A percentile compares a stretch with the other conserved stretches of the same genome.
These are phyloP conservation scores for Pelodytes ibericus DNA, from an alignment of 2,797 vertebrate species.

Conservation along the genomic window DNA sequence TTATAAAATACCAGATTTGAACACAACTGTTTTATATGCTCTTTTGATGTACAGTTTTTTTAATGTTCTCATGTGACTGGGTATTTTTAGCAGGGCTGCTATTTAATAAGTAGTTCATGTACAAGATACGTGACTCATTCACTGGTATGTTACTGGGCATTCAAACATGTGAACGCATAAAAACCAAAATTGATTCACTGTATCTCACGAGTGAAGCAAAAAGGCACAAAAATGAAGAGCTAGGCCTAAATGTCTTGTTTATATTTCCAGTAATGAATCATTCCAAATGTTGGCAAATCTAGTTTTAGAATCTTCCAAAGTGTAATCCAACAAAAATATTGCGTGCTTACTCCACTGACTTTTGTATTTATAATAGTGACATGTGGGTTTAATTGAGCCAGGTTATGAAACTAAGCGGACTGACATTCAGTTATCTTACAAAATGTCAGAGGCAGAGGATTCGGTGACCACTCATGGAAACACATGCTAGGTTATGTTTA, in stretches of 20 bases:
- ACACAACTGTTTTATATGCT: no score
- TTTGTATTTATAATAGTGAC: constrained; percentile 1
- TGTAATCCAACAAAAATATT: background rate
- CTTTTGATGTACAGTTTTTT: no score
- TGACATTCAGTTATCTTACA: background rate
- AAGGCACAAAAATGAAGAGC: background rate
- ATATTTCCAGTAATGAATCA: background rate
- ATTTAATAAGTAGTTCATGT: no score
- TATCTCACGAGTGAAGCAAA: no score
- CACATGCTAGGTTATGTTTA: background rate
- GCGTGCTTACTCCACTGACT: background rate
- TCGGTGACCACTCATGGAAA: background rate
- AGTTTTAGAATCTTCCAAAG: background rate
- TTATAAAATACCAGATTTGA: no score
- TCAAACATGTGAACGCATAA: no score
- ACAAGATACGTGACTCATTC: no score
- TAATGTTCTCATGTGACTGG: no score
- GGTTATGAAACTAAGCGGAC: background rate
- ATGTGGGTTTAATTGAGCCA: background rate
- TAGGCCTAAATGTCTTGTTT: background rate
- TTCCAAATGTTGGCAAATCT: background rate
- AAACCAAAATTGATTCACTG: no score
- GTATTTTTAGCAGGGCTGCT: no score
- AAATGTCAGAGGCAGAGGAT: background rate
- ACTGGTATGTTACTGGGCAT: no score